Base-by-base conservation (phyloP, 1,140 invertebrate genomes). In the Drosophila takahashii region DNA sequence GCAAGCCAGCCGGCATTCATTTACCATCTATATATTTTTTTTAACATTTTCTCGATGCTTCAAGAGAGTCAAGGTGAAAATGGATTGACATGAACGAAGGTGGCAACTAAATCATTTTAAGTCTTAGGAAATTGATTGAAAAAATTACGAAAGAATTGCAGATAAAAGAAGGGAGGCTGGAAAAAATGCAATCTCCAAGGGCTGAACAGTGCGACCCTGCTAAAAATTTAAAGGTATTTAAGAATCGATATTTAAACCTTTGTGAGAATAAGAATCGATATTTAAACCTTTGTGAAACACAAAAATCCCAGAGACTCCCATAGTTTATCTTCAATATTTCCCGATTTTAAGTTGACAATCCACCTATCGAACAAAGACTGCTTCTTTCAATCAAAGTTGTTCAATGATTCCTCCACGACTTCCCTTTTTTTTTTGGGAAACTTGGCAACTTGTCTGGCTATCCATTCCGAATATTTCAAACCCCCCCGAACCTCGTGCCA, bases 381-480 rank as follows among this genome's bases (percentile, higher is more conserved):
- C n/a, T 58, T 52, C 56, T 41, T 56, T 77, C 66, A 81, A 72
- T 81, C 79, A 72, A 54, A 72, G 69, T n/a, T 11, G 65, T 62
- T 78, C 57, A 57, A 79, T 78, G 48, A 53, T n/a, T 36, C 29
- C 6, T 11, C 1, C n/a, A 15, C n/a, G n/a, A 64, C 11, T 32
- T 44, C 48, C 62, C 39, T 2, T 45, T 29, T 3, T 22, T 22
- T 22, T 22, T 22, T 29, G 41, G 44, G 6, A 10, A 73, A 61
- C 58, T 52, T 78, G 65, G 29, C 66, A 72, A 57, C 67, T 73
- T 67, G 57, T 77, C 66, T 61, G 62, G 29, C 52, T 5, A 34
- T 15, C 22, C 26, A 18, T 9, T 18, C 1, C 2, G 9, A 15
- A 50, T 16, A 47, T 47, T 29, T 22, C 18, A 15, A 3, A n/a